Conservation (phyloP, 2,113 vertebrate species). For the Pelusios castaneus region DNA sequence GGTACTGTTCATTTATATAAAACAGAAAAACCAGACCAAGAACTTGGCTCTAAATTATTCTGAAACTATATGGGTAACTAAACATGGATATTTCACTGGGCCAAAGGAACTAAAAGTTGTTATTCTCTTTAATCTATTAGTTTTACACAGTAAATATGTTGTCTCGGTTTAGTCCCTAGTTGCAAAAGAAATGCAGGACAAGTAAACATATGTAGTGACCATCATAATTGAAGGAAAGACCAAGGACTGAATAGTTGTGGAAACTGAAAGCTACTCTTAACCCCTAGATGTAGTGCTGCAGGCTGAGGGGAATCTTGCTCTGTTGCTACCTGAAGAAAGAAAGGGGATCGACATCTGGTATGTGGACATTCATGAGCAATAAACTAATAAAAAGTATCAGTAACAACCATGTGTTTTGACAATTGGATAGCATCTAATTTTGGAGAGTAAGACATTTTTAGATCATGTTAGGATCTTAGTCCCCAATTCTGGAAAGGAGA, state of each 20-base stretch:
- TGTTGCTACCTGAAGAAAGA: neutral
- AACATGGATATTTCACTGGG: neutral
- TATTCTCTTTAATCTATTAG: neutral
- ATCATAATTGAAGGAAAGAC: neutral
- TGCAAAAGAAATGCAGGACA: neutral
- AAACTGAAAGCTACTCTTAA: neutral
- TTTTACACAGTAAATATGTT: neutral
- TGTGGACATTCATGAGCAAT: neutral
- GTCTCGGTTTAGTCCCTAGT: neutral
- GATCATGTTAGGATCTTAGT: neutral
- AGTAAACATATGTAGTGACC: neutral
- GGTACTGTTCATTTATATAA: constrained; percentile 53
- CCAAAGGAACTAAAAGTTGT: neutral
- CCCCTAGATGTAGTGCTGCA: neutral
- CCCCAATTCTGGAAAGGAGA: neutral
- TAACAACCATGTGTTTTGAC: neutral
- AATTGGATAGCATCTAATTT: neutral
- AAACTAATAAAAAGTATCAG: neutral
- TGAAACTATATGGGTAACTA: neutral
- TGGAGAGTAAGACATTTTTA: neutral
- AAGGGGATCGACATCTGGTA: no score
- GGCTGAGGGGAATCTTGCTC: neutral
- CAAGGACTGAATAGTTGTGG: neutral
- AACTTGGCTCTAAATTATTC: constrained; percentile 8
- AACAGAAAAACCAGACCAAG: constrained; percentile 24